A percentile compares a stretch with the other conserved stretches of the same genome.
These are phyloP conservation scores for Bettongia penicillata DNA, from an alignment of 2,113 vertebrate species.

Conservation along the genomic window DNA sequence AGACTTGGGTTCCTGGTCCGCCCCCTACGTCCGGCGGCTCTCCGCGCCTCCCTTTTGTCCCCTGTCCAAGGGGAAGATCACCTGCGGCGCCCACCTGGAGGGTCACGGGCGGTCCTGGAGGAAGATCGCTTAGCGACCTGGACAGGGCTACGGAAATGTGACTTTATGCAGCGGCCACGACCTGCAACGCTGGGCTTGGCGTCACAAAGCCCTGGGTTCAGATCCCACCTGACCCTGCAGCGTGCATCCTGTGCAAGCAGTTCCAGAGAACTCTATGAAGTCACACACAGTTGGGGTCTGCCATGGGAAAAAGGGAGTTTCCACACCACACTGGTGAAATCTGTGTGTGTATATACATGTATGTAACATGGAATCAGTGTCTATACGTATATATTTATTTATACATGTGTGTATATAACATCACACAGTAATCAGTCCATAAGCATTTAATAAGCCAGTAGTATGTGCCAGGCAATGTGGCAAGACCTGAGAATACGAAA, in stretches of 20 bases:
- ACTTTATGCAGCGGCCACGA: background rate
- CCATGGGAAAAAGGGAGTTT: too few relatives aligned
- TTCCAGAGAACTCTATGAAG: too few relatives aligned
- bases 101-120: too few relatives aligned
- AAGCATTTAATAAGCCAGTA: background rate
- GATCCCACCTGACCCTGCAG: background rate
- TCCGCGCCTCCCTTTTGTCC: background rate
- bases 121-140: background rate
- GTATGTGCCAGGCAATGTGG: background rate
- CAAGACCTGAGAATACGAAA: background rate
- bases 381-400: too few relatives aligned
- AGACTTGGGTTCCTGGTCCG: too few relatives aligned
- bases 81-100: background rate
- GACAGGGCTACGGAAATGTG: background rate
- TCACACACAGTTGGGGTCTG: too few relatives aligned
- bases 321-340: too few relatives aligned
- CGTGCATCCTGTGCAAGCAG: too few relatives aligned
- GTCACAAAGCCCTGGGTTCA: background rate
- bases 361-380: background rate
- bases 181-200: too few relatives aligned
- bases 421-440: background rate
- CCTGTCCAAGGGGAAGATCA: background rate
- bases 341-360: background rate
- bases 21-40: too few relatives aligned
- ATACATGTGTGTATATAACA: too few relatives aligned